Conservation (phyloP, 2,113 vertebrate genomes). For the Xyrauchen texanus region DNA sequence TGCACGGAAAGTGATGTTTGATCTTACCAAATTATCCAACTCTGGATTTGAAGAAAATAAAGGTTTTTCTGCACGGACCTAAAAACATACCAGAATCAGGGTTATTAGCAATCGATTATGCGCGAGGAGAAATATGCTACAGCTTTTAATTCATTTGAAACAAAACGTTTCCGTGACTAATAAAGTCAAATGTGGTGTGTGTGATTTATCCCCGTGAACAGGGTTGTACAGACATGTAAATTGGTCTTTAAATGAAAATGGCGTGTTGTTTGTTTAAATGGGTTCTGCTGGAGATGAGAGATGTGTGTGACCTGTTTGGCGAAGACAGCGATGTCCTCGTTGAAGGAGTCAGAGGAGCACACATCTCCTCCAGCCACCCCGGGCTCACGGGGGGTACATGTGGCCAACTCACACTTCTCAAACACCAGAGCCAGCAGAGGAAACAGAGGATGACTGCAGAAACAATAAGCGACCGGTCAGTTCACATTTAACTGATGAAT, state of each 20-base stretch:
- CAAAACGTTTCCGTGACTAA: no score
- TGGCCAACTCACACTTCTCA: constrained; percentile 99
- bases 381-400: constrained; percentile 96
- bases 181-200: no score
- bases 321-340: constrained; percentile 99
- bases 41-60: constrained; percentile 99
- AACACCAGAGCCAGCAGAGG: constrained; percentile 98
- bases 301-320: constrained; percentile 91
- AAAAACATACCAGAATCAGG: constrained; percentile 61
- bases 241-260: no score
- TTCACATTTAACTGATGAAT: no score
- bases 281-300: no score
- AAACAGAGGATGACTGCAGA: constrained; percentile 96
- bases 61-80: constrained; percentile 98
- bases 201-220: no score
- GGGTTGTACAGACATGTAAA: no score
- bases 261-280: background rate
- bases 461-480: constrained; percentile 60
- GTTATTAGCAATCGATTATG: constrained; percentile 45
- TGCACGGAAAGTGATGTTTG: background rate
- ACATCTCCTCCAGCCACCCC: constrained; percentile 99
- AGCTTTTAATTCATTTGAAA: no score
- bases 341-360: constrained; percentile 99
- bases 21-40: constrained; percentile 99
- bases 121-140: background rate